phyloP scores from a whole-genome alignment of 2,888 invertebrate species.

The Xestia sexstrigata region DNA sequence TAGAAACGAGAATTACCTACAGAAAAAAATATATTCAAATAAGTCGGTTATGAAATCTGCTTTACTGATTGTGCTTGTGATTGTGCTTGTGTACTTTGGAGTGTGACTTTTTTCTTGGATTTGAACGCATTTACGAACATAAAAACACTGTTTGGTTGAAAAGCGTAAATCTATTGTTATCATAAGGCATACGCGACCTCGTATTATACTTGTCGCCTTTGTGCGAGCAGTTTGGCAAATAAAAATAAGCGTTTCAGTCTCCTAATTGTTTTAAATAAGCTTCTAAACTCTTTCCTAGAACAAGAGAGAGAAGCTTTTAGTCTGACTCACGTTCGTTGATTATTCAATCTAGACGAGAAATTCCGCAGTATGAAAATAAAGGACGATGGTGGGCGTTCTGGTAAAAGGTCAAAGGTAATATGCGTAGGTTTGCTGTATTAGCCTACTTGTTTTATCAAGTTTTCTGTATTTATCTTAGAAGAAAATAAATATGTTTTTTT shows the following conservation, averaged over 20 bases:
- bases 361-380: constrained; percentile 54
- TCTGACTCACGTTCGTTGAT: constrained; percentile 28
- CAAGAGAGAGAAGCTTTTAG: constrained; percentile 3
- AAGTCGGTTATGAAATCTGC: neutral
- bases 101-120: neutral
- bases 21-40: neutral
- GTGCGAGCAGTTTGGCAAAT: neutral
- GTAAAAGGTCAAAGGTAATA: constrained; percentile 77
- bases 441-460: constrained; percentile 26
- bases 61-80: neutral
- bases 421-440: constrained; percentile 46
- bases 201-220: neutral
- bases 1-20: neutral
- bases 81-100: neutral
- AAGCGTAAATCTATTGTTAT: neutral
- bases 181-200: neutral
- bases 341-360: constrained; percentile 46
- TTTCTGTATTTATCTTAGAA: constrained; percentile 44
- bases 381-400: constrained; percentile 57
- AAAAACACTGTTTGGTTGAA: neutral
- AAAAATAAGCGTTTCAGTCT: neutral
- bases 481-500: constrained; percentile 14
- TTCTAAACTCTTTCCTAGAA: constrained; percentile 7
- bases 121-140: neutral
- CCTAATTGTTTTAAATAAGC: constrained; percentile 4